Conservation (phyloP, 1,140 invertebrate species). For the Araneus ventricosus region DNA sequence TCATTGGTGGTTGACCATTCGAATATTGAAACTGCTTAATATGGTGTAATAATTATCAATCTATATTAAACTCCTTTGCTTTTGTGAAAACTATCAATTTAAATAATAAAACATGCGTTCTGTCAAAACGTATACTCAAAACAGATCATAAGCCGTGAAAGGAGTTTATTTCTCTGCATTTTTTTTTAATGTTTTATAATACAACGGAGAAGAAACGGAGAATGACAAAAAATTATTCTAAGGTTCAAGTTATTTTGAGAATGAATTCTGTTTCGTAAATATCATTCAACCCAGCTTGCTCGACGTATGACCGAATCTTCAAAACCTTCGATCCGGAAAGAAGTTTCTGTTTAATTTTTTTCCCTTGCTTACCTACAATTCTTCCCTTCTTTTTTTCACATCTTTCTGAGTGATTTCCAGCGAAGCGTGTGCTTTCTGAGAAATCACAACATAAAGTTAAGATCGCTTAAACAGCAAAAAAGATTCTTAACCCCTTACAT, state of each 20-base stretch:
- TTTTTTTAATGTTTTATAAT: conserved; percentile 9
- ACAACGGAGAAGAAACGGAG: too few relatives aligned
- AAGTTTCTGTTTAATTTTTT: background rate
- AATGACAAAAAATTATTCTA: background rate
- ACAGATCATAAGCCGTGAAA: too few relatives aligned
- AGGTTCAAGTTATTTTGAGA: background rate
- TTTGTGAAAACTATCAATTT: too few relatives aligned
- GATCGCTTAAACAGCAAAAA: background rate
- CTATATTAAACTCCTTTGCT: too few relatives aligned
- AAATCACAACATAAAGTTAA: conserved; percentile 26
- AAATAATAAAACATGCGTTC: too few relatives aligned
- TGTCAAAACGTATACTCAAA: too few relatives aligned
- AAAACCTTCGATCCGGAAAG: background rate
- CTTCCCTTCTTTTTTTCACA: background rate
- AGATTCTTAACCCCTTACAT: conserved; percentile 30
- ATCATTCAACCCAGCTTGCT: background rate
- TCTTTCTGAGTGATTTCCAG: background rate
- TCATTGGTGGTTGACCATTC: too few relatives aligned
- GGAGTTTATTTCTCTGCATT: background rate
- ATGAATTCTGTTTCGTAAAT: background rate
- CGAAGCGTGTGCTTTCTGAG: background rate
- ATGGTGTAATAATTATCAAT: too few relatives aligned
- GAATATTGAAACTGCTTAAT: too few relatives aligned
- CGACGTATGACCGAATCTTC: background rate
- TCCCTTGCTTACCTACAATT: background rate